Evolutionary conservation across 2,888 invertebrate species (phyloP), one percentile per base, ranked within the genome.

Genomic region (Melangyna quadrimaculata): DNA sequence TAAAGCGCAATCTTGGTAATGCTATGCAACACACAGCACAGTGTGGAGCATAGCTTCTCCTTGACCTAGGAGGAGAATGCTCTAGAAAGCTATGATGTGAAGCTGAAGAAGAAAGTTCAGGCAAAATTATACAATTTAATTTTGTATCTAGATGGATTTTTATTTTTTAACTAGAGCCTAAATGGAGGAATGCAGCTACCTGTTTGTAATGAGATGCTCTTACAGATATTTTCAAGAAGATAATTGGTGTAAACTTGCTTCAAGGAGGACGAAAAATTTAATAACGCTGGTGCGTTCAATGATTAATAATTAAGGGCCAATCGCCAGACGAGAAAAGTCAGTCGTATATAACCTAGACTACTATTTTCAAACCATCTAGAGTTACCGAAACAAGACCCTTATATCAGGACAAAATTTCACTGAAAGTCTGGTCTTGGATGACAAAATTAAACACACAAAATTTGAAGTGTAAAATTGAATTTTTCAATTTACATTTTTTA

Each of bases 31-130:
- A 17, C 63, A 35, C 22, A 37, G 22, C 14, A 65, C 17, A 55
- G n/a, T 12, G n/a, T 32, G 24, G 19, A 43, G 14, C 4, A 32
- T 12, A 57, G 57, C 45, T 45, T 75, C 67, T 75, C 84, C 84
- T 84, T 84, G 84, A 77, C 84, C 84, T 84, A 84, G 75, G 71
- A 59, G 79, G 40, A 84, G 67, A 83, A 59, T 65, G 35, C 51
- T 24, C 32, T 7, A 24, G 29, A 19, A 32, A 19, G 51, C 51
- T 32, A 24, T 27, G 14, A n/a, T n/a, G n/a, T n/a, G n/a, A n/a
- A n/a, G n/a, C n/a, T 40, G 63, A 65, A 65, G 45, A 45, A 65
- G 43, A 65, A 45, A 65, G 29, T 65, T 65, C 45, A 65, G 43
- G 45, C 8, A 29, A 45, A 65, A 40, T 37, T 40, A 40, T 14